Evolutionary conservation across 64 coral and sea anemone species (phyloP).

Genomic region (Cladopsammia gracilis): DNA sequence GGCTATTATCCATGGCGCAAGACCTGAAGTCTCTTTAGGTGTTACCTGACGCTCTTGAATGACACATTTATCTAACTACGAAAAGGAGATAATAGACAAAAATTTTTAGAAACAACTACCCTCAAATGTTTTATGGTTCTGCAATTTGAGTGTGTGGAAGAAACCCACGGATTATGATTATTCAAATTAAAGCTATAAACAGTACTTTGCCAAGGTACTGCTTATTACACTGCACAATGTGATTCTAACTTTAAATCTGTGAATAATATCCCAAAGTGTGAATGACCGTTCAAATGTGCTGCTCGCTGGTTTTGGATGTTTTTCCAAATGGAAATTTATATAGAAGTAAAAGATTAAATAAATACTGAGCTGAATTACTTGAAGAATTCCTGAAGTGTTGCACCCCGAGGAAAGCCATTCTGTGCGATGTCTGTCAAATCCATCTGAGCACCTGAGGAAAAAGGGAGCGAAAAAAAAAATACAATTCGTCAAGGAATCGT

Average conservation of each 20-base stretch:
- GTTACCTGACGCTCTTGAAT: neutral
- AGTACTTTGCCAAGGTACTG: too few relatives aligned
- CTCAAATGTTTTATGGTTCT: too few relatives aligned
- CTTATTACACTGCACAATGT: too few relatives aligned
- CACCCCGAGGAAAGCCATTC: constrained; percentile 27
- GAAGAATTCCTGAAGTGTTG: neutral
- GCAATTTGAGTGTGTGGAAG: too few relatives aligned
- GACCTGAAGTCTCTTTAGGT: neutral
- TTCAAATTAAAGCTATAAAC: too few relatives aligned
- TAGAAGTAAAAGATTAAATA: neutral
- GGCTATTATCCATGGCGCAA: constrained; percentile 25
- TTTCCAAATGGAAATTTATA: neutral
- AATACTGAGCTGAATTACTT: neutral
- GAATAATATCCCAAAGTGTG: too few relatives aligned
- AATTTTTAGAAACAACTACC: too few relatives aligned
- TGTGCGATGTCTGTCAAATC: constrained; percentile 27
- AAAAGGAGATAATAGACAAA: neutral
- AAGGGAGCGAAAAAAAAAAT: neutral
- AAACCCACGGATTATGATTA: too few relatives aligned
- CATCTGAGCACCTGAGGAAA: constrained; percentile 33
- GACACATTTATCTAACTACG: neutral
- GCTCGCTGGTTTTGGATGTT: too few relatives aligned
- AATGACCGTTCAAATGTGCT: too few relatives aligned
- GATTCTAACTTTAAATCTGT: too few relatives aligned
- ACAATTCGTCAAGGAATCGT: neutral